Evolutionary conservation across 1,140 invertebrate genomes (phyloP), one percentile per base, ranked within the genome.

Genomic region (Brachionus plicatilis): DNA sequence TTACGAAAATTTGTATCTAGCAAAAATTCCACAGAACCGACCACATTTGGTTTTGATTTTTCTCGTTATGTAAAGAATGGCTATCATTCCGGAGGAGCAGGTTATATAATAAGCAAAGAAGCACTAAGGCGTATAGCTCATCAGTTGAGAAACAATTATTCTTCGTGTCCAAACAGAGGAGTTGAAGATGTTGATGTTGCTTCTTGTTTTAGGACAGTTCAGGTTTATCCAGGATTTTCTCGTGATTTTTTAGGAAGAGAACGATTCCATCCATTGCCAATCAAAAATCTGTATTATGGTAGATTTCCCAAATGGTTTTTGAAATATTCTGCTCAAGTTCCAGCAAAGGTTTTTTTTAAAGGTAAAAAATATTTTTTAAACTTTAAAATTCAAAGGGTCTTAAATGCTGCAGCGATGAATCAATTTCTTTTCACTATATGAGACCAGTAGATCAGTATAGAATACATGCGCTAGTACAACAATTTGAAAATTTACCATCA

Each of bases 361-460:
- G 14, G 68, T 8, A 37, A n/a, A 47, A 50, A 43, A 37, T 37
- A 7, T 33, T 29, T 33, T 68, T 3, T 11, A 14, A 43, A 65
- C 65, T 50, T 68, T 70, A 87, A 27, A 33, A 85, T 80, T 68
- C 91, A 33, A 89, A 97, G 93, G 96, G 96, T 0, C 92, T 96
- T 80, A 93, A 95, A 85, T 98, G 96, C 88, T 98, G 96, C 89
- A 97, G 95, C 17, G 96, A 98, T 88, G 95, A 94, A 88, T 95
- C 96, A 0, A 93, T 99, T 45, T 96, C 95, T 0, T 99, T 99
- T 90, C 97, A 99, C 88, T 99, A 99, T 89, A 93, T 98, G 17
- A 80, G n/a, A 37, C 45, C 72, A 20, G 27, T 27, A 20, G 72
- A 76, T 12, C 27, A 50, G 9, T 27, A 53, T 27, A 12, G 27